Percentiles rank a stretch among this genome's conserved stretches.
Evolutionary conservation across 1,140 invertebrate genomes (phyloP).

Genomic region (Elysia chlorotica): DNA sequence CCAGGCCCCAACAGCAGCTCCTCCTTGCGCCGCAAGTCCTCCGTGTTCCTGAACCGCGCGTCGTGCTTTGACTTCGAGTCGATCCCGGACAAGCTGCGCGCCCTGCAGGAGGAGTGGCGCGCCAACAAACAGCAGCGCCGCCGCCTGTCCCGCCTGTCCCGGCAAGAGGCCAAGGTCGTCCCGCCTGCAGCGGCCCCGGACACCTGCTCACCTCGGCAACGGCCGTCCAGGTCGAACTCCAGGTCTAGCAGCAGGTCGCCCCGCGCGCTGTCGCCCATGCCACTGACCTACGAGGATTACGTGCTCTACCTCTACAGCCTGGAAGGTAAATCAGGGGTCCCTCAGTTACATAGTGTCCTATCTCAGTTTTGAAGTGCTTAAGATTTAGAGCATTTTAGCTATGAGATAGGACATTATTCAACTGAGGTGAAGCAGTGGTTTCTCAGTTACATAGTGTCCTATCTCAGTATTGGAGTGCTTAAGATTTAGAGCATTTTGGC

Average conservation of each 20-base stretch:
- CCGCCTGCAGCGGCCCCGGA: too few relatives aligned
- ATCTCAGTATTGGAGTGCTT: too few relatives aligned
- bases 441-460: too few relatives aligned
- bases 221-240: not conserved
- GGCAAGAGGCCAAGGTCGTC: not conserved
- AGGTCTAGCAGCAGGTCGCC: constrained; percentile 2
- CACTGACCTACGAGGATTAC: too few relatives aligned
- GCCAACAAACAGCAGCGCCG: not conserved
- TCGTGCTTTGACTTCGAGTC: constrained; percentile 21
- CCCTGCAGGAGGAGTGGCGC: constrained; percentile 14
- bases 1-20: not conserved
- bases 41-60: not conserved
- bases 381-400: too few relatives aligned
- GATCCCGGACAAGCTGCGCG: constrained; percentile 13
- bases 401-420: too few relatives aligned
- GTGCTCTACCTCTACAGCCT: too few relatives aligned
- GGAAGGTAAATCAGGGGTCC: too few relatives aligned
- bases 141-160: not conserved
- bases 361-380: too few relatives aligned
- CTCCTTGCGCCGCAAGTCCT: not conserved
- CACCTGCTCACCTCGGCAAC: not conserved
- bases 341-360: too few relatives aligned
- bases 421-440: too few relatives aligned
- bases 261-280: not conserved
- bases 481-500: too few relatives aligned